Evolutionary conservation across 2,888 invertebrate genomes (phyloP), one percentile per base, ranked within the genome.

Genomic region (Erannis defoliaria): DNA sequence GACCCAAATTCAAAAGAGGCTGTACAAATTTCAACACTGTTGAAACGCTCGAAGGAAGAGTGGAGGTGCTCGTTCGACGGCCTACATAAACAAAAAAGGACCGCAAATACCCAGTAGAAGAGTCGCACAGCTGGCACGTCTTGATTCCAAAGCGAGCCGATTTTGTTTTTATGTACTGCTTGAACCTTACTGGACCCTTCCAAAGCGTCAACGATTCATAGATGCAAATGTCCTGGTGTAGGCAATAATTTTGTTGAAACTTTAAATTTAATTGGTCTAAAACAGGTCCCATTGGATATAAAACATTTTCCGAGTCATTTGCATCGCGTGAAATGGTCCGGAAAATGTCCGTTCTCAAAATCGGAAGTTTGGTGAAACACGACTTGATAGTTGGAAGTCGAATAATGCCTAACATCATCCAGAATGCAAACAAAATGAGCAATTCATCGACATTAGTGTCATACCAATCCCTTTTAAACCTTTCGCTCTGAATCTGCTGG

Each of bases 131-230:
- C 35, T 71, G 55, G 21, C 49, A 69, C 1, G 53, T 53, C 46
- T 71, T 71, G 0, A 68, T 68, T 3, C 65, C 67, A 10, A 63
- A 59, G 4, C 58, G 37, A 2, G 64, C 67, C 0, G 64, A 64
- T 38, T 71, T 68, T 9, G 67, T 49, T 9, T 54, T 61, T 19
- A 66, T 67, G 31, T 54, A 62, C 40, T 68, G 69, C 6, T 51
- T 58, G 35, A 66, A 64, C 10, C 42, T 50, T 12, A 66, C 26
- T 8, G 49, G 55, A 10, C 67, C 67, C 29, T 70, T 70, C 68
- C 70, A 72, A n/a, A 68, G 61, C 14, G 63, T 62, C 55, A 68
- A 45, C 16, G 62, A 64, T 43, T 71, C 69, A 42, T 68, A 64
- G 37, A 71, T 66, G 31, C 54, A 55, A 42, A 55, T 55, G 21